A percentile compares a stretch with the other conserved stretches of the same genome.
Evolutionary conservation across 2,888 invertebrate genomes (phyloP).

Genomic region (Eupelmus urozonus): DNA sequence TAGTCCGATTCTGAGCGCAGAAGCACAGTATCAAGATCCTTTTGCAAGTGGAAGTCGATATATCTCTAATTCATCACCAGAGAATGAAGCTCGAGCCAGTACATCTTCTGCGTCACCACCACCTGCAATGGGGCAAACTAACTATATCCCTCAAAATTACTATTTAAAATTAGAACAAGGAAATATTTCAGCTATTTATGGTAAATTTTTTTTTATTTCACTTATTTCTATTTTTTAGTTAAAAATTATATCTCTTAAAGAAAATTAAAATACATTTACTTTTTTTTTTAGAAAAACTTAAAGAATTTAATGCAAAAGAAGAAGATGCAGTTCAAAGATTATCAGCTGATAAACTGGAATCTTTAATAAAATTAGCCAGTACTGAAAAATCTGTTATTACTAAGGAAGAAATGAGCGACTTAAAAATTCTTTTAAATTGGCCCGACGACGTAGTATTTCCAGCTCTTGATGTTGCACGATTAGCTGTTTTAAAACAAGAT

Average conservation of each 20-base stretch:
- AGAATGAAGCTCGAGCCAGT: conserved; percentile 63
- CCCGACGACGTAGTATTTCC: conserved; percentile 88
- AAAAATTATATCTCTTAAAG: neutral
- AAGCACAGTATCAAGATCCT: conserved; percentile 79
- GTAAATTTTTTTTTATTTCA: conserved; percentile 77
- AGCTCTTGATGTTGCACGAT: conserved; percentile 90
- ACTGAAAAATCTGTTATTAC: conserved; percentile 58
- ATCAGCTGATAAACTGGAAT: conserved; percentile 80
- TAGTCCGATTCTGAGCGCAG: conserved; percentile 64
- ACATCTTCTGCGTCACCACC: neutral
- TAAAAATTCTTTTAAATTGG: conserved; percentile 63
- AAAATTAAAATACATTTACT: neutral
- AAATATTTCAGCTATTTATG: conserved; percentile 85
- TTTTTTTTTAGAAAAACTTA: conserved; percentile 71
- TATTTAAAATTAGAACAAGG: conserved; percentile 88
- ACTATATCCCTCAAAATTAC: conserved; percentile 77
- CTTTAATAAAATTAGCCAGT: conserved; percentile 82
- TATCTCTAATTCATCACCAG: conserved; percentile 78
- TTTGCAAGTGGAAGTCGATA: conserved; percentile 83
- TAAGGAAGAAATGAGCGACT: conserved; percentile 46
- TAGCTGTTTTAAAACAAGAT: conserved; percentile 86
- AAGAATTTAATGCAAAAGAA: conserved; percentile 85
- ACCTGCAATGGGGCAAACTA: neutral
- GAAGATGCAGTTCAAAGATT: conserved; percentile 79
- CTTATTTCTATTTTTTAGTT: too few species aligned